These are phyloP conservation scores for Aptenodytes forsteri DNA, from an alignment of 2,113 vertebrate genomes.

Conservation along the genomic window DNA sequence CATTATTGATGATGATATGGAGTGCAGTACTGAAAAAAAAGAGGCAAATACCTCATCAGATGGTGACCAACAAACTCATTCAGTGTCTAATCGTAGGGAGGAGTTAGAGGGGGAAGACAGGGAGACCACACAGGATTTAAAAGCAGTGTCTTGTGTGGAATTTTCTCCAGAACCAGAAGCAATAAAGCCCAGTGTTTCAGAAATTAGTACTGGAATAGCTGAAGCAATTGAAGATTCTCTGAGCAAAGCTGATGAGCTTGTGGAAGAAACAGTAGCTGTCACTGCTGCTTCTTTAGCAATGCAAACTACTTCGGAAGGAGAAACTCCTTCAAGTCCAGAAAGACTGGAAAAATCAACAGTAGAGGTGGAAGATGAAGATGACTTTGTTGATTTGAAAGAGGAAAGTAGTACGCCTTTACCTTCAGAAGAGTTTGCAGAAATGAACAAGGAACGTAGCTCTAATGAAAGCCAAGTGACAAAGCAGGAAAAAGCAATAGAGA, in stretches of 20 bases:
- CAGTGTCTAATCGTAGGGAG: neutral
- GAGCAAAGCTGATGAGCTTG: slow-evolving; percentile 35
- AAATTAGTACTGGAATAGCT: slow-evolving; percentile 44
- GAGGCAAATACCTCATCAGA: slow-evolving; percentile 71
- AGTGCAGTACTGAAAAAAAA: slow-evolving; percentile 52
- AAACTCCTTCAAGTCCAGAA: slow-evolving; percentile 50
- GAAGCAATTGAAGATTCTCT: slow-evolving; percentile 52
- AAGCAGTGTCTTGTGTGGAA: slow-evolving; percentile 8
- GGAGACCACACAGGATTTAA: neutral
- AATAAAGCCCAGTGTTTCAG: neutral
- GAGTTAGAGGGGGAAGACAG: slow-evolving; percentile 3
- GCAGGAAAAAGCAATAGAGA: neutral
- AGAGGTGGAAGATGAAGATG: slow-evolving; percentile 69
- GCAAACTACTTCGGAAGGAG: slow-evolving; percentile 49
- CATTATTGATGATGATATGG: neutral
- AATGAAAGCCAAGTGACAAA: neutral
- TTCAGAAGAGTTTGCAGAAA: neutral
- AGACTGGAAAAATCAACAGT: slow-evolving; percentile 45
- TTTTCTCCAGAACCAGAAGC: neutral
- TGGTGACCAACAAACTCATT: neutral
- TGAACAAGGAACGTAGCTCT: neutral
- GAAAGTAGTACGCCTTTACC: slow-evolving; percentile 53
- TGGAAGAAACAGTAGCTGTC: slow-evolving; percentile 52
- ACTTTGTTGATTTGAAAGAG: slow-evolving; percentile 73
- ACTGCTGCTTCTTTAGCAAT: slow-evolving; percentile 28